Percentiles rank a stretch among this genome's conserved stretches.
Evolutionary conservation across 2,113 vertebrate genomes (phyloP).

Genomic region (Phaetusa simplex): DNA sequence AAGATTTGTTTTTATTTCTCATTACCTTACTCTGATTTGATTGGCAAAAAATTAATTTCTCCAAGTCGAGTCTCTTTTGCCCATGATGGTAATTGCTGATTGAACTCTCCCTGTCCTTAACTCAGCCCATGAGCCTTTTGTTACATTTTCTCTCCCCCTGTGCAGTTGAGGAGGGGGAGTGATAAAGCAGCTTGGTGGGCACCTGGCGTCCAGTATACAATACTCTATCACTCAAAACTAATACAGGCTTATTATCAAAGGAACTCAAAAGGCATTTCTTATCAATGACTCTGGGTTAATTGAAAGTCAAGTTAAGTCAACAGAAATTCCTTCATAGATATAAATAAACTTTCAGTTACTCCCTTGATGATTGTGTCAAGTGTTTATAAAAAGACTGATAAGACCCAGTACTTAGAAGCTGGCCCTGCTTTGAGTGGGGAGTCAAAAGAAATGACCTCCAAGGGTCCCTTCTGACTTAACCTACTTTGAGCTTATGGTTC

Average conservation of each 20-base stretch:
- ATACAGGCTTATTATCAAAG: not conserved
- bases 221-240: not conserved
- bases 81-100: not conserved
- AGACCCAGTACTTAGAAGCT: not conserved
- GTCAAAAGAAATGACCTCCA: not conserved
- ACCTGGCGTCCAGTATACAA: not conserved
- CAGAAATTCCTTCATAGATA: not conserved
- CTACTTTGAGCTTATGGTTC: not conserved
- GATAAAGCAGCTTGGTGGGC: not conserved
- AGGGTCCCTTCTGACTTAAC: not conserved
- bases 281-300: not conserved
- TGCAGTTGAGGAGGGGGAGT: not conserved
- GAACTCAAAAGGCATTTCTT: not conserved
- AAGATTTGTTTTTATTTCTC: not conserved
- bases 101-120: not conserved
- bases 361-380: not conserved
- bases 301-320: not conserved
- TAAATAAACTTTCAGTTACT: not conserved
- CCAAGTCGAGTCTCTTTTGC: not conserved
- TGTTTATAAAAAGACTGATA: not conserved
- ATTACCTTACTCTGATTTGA: not conserved
- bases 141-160: not conserved
- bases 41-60: not conserved
- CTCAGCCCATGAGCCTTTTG: not conserved
- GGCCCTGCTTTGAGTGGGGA: not conserved